Percentiles rank a stretch among this genome's conserved stretches.
These are phyloP conservation scores for Suncus etruscus DNA, from an alignment of 2,113 vertebrate genomes.

Conservation along the genomic window DNA sequence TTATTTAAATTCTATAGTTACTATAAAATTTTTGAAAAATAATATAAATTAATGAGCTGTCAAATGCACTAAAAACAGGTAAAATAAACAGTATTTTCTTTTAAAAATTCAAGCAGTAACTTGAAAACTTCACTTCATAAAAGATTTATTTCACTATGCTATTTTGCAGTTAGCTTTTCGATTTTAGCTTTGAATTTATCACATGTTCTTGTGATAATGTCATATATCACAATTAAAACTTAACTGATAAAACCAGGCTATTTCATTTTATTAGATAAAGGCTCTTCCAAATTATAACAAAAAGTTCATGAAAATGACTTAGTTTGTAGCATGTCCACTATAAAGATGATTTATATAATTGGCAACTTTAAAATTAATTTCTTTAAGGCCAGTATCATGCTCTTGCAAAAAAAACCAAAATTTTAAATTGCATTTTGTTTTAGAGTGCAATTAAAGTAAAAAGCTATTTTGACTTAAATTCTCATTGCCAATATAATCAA, in stretches of 20 bases:
- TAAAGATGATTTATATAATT: constrained; percentile 67
- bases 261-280: constrained; percentile 63
- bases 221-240: constrained; percentile 11
- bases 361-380: constrained; percentile 75
- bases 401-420: constrained; percentile 65
- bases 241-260: constrained; percentile 41
- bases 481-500: constrained; percentile 67
- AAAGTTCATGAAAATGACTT: constrained; percentile 54
- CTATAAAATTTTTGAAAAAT: constrained; percentile 49
- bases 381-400: constrained; percentile 41
- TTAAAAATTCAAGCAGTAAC: constrained; percentile 57
- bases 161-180: constrained; percentile 38
- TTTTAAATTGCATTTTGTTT: constrained; percentile 57
- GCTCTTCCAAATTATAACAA: constrained; percentile 54
- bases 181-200: background rate
- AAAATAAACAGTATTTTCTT: constrained; percentile 47
- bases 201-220: constrained; percentile 25
- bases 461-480: constrained; percentile 48
- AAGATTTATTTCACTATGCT: constrained; percentile 42
- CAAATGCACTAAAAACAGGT: background rate
- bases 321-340: constrained; percentile 58
- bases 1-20: no score
- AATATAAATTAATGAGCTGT: constrained; percentile 46
- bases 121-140: constrained; percentile 57
- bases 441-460: constrained; percentile 31